Evolutionary conservation across 23 tunicate species (phyloP), one percentile per base, ranked within the genome.

Genomic region (Botrylloides violaceus): DNA sequence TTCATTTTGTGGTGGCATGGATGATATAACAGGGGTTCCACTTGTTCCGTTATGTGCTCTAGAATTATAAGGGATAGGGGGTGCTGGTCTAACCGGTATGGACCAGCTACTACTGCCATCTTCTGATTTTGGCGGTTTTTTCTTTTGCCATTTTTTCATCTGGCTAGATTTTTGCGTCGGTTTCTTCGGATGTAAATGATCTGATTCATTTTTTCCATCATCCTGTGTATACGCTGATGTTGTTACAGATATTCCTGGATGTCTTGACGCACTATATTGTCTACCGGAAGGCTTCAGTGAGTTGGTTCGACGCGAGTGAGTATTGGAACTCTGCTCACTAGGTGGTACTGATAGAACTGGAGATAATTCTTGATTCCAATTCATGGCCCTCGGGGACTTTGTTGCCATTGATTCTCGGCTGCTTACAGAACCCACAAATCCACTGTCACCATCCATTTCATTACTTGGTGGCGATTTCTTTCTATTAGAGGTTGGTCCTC

Each of bases 371-470:
- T 43, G 53, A 7, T 43, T 43, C 53, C 53, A 15, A 9, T 9
- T 7, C 53, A 15, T 15, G 15, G 53, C 53, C 9, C 53, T 9
- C 12, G 53, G 53, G 12, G 53, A 43, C 53, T 43, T 43, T 9
- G 53, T 15, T 15, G 53, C 2, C 53, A 43, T 43, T 15, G 96
- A 87, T 37, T 87, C 87, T 3, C 87, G 79, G 36, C 96, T 87
- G 50, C 87, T 81, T 71, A 80, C 96, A 18, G 87, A 81, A 21
- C 96, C 96, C 12, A 87, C 86, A 70, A 85, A 85, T 3, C 96
- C 96, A 65, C 96, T 87, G 79, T 87, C 96, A 19, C 82, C 84
- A n/a, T 81, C 96, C 66, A 53, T 58, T 2, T 80, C 82, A 22
- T 37, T 39, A 23, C 74, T 68, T 0, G 23, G 4, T 9, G 58